A percentile compares a stretch with the other conserved stretches of the same genome.
These are phyloP conservation scores for Solenopsis fugax DNA, from an alignment of 1,140 invertebrate genomes.

Conservation along the genomic window DNA sequence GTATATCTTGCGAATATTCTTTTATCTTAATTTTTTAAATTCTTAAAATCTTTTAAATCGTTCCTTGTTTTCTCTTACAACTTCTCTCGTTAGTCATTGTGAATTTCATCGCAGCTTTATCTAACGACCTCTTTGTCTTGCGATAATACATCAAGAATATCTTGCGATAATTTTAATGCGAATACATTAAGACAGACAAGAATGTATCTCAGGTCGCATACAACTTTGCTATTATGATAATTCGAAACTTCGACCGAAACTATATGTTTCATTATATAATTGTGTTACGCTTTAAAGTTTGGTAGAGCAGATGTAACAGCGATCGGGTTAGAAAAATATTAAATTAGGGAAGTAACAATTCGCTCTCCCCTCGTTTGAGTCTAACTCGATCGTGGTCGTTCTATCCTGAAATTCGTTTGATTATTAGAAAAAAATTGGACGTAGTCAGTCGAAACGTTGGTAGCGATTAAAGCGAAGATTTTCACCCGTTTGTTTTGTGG, in stretches of 20 bases:
- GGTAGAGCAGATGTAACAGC: neutral
- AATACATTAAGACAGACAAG: neutral
- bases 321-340: neutral
- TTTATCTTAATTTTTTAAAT: neutral
- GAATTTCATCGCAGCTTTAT: neutral
- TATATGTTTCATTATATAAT: neutral
- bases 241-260: constrained; percentile 14
- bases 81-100: too few relatives aligned
- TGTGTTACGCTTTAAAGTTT: neutral
- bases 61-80: too few relatives aligned
- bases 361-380: neutral
- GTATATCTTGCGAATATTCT: neutral
- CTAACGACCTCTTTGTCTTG: neutral
- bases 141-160: too few relatives aligned
- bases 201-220: neutral
- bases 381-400: neutral
- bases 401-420: neutral
- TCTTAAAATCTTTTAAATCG: neutral
- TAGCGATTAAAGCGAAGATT: neutral
- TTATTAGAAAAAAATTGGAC: neutral
- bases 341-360: constrained; percentile 5
- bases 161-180: neutral
- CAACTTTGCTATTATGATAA: constrained; percentile 3
- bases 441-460: neutral
- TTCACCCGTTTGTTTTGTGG: neutral